Conservation (phyloP, 2,113 vertebrate species). For the Chiloscyllium plagiosum region DNA sequence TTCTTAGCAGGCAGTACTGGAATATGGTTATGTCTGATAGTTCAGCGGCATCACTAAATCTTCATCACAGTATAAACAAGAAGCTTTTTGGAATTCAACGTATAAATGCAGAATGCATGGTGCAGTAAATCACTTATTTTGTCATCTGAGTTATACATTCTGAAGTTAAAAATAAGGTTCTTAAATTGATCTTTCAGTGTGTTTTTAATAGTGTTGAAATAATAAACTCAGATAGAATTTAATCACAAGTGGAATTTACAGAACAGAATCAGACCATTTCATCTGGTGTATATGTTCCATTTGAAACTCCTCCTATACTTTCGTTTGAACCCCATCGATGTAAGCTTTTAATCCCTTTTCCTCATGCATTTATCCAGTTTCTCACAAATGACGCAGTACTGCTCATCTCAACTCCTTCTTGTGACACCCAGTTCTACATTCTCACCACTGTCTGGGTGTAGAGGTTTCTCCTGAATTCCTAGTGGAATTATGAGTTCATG, state of each 20-base stretch:
- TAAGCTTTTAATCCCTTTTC: background rate
- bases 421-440: background rate
- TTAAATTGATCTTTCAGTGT: background rate
- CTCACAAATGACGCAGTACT: background rate
- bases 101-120: background rate
- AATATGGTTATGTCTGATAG: background rate
- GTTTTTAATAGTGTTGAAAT: constrained; percentile 6
- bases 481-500: background rate
- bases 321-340: background rate
- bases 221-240: background rate
- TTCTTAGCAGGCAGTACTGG: background rate
- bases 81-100: background rate
- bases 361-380: background rate
- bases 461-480: background rate
- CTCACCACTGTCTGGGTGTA: background rate
- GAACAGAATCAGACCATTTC: background rate
- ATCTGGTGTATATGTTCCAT: background rate
- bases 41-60: background rate
- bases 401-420: background rate
- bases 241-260: background rate
- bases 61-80: background rate
- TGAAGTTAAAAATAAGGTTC: background rate
- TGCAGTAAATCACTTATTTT: background rate
- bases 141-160: background rate
- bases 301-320: background rate